Conservation (phyloP, 2,888 invertebrate genomes). For the Tenthredo scrophulariae region DNA sequence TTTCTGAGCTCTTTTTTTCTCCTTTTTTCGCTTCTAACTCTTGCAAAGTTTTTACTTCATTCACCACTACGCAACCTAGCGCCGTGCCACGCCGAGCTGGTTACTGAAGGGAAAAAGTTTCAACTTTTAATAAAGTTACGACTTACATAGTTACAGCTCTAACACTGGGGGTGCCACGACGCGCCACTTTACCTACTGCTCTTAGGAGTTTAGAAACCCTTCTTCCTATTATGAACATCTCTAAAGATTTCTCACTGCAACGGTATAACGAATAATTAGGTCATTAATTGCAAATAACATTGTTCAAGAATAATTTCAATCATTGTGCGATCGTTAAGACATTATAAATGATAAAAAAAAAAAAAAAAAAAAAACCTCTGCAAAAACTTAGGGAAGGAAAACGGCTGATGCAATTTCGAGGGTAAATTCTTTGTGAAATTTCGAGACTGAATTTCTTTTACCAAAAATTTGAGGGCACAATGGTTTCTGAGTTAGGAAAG, state of each 20-base stretch:
- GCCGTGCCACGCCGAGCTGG: slow-evolving; percentile 53
- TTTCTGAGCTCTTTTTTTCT: not conserved
- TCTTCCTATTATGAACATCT: slow-evolving; percentile 15
- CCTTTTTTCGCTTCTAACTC: slow-evolving; percentile 52
- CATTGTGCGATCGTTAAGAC: not conserved
- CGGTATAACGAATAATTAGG: not conserved
- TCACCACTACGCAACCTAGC: slow-evolving; percentile 54
- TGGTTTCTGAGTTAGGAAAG: too few relatives aligned
- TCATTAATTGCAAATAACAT: not conserved
- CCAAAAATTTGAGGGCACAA: too few relatives aligned
- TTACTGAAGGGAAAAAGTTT: slow-evolving; percentile 58
- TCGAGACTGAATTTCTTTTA: too few relatives aligned
- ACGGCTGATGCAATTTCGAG: too few relatives aligned
- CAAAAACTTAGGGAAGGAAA: too few relatives aligned
- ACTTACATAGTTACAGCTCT: slow-evolving; percentile 26
- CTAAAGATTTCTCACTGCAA: not conserved
- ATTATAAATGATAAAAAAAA: not conserved
- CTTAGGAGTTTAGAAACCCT: not conserved
- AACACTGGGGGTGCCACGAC: slow-evolving; percentile 16
- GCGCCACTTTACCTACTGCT: slow-evolving; percentile 29
- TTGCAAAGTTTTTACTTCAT: slow-evolving; percentile 50
- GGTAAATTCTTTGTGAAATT: too few relatives aligned
- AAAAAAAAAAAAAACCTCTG: too few relatives aligned
- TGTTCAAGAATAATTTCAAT: not conserved
- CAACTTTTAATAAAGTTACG: slow-evolving; percentile 71